Evolutionary conservation across 2,113 vertebrate genomes (phyloP).

Genomic region (Platysteira castanea): DNA sequence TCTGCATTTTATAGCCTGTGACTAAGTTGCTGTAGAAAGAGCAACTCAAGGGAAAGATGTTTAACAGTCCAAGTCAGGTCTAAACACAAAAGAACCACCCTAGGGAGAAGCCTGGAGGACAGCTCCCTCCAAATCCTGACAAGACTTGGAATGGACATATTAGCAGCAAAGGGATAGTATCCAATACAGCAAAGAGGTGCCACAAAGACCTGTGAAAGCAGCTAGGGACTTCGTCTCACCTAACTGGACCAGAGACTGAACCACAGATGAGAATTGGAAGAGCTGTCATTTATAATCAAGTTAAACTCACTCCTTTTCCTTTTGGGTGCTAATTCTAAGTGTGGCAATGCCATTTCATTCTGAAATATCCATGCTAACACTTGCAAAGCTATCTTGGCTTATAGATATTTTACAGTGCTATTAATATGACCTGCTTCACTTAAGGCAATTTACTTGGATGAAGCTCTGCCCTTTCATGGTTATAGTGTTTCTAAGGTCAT

Average conservation of each 20-base stretch:
- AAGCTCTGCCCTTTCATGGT: not conserved
- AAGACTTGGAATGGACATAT: not conserved
- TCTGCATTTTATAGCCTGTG: not conserved
- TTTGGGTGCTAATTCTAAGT: not conserved
- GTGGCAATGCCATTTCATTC: not conserved
- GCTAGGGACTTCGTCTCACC: not conserved
- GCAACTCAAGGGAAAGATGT: not conserved
- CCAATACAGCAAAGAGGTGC: not conserved
- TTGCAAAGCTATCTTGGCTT: not conserved
- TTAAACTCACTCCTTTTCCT: not conserved
- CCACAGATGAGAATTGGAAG: not conserved
- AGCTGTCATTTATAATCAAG: not conserved
- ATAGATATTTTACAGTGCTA: not conserved
- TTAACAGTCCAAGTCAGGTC: not conserved
- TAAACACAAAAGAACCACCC: not conserved
- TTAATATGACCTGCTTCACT: not conserved
- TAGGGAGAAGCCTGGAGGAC: not conserved
- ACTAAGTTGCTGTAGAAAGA: not conserved
- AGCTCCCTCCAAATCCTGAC: not conserved
- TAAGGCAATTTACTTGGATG: not conserved
- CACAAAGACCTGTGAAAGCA: not conserved
- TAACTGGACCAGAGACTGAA: not conserved
- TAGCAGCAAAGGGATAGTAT: not conserved
- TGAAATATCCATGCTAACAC: not conserved
- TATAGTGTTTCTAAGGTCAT: not conserved